Evolutionary conservation across 2,113 vertebrate species (phyloP).

Genomic region (Oreochromis spilurus): DNA sequence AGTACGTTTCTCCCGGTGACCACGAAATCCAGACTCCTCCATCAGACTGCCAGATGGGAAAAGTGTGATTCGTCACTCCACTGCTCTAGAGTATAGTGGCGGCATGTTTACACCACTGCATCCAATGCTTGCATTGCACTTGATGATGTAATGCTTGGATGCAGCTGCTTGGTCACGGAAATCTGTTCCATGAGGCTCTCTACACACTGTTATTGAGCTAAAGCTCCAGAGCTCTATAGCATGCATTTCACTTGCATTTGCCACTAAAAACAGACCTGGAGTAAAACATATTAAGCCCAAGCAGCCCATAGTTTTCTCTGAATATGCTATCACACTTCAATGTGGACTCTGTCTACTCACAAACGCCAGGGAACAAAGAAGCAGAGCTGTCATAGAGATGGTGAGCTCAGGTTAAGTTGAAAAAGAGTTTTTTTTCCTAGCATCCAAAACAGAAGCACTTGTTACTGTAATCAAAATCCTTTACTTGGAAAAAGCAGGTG

Average conservation of each 20-base stretch:
- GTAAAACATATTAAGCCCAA: not conserved
- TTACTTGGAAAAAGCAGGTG: not conserved
- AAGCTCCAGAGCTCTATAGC: not conserved
- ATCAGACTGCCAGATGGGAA: not conserved
- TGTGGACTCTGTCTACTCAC: not conserved
- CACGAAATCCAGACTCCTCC: not conserved
- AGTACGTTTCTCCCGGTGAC: not conserved
- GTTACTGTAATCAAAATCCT: not conserved
- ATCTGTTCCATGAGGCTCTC: not conserved
- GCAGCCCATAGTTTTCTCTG: accelerated
- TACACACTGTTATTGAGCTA: not conserved
- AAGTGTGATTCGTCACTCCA: not conserved
- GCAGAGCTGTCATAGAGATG: not conserved
- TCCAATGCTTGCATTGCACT: not conserved
- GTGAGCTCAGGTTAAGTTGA: not conserved
- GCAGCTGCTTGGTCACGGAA: not conserved
- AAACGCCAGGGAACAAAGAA: not conserved
- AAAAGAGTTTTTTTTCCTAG: not conserved
- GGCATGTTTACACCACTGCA: not conserved
- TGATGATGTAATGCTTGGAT: not conserved
- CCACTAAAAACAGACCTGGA: not conserved
- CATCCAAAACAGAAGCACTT: not conserved
- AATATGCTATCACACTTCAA: accelerated
- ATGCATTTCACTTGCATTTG: not conserved
- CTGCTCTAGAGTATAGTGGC: accelerated